These are phyloP conservation scores for Sebastes oblongus DNA, from an alignment of 2,797 vertebrate species.

Conservation along the genomic window DNA sequence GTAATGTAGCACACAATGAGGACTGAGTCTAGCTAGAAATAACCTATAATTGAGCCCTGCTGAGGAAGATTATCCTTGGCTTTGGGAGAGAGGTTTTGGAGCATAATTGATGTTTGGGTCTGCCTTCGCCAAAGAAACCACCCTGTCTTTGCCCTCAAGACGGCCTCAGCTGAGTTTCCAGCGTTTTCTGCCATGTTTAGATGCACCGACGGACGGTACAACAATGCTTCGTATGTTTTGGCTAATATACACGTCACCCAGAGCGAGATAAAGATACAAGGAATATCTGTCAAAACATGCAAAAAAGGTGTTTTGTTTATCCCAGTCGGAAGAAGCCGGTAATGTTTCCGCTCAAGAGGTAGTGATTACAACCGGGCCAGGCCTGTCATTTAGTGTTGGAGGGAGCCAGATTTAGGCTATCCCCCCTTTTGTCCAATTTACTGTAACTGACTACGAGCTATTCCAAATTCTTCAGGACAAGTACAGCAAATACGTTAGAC, in stretches of 20 bases:
- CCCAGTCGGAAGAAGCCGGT: slow-evolving; percentile 39
- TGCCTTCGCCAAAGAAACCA: slow-evolving; percentile 72
- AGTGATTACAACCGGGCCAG: slow-evolving; percentile 64
- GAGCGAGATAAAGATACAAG: neutral
- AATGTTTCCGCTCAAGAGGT: slow-evolving; percentile 56
- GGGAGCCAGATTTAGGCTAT: slow-evolving; percentile 52
- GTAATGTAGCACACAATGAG: slow-evolving; percentile 53
- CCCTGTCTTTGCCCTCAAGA: slow-evolving; percentile 57
- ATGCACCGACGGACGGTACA: neutral
- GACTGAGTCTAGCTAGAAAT: slow-evolving; percentile 73
- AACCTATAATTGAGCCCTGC: slow-evolving; percentile 81
- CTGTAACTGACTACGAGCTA: slow-evolving; percentile 17
- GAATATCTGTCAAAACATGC: slow-evolving; percentile 21
- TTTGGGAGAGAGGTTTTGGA: slow-evolving; percentile 70
- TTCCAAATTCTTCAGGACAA: slow-evolving; percentile 1
- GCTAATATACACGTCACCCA: neutral
- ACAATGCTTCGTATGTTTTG: neutral
- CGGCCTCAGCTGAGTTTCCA: slow-evolving; percentile 17
- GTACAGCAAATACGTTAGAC: neutral
- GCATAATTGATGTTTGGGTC: slow-evolving; percentile 79
- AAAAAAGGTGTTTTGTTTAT: slow-evolving; percentile 40
- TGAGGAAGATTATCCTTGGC: slow-evolving; percentile 77
- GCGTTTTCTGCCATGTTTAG: slow-evolving; percentile 21
- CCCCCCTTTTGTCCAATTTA: slow-evolving; percentile 43
- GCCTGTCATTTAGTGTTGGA: slow-evolving; percentile 71